Percentiles rank a stretch among this genome's conserved stretches.
Evolutionary conservation across 2,888 invertebrate species (phyloP).

Genomic region (Lucinisca nassula): DNA sequence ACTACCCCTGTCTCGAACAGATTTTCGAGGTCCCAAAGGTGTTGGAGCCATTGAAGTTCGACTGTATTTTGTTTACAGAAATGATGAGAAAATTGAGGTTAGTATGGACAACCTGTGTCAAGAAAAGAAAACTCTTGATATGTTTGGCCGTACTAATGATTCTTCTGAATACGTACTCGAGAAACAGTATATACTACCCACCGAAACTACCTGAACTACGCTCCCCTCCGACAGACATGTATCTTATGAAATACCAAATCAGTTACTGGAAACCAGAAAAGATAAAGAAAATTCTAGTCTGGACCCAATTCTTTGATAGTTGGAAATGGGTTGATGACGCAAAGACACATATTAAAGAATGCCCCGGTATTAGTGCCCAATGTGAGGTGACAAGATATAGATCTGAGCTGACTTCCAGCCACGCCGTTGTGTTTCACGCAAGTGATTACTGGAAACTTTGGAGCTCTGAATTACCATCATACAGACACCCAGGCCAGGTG

Average conservation of each 20-base stretch:
- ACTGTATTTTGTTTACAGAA: no score
- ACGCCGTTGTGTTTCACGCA: conserved; percentile 78
- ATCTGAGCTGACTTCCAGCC: conserved; percentile 58
- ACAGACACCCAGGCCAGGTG: conserved; percentile 69
- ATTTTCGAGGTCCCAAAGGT: no score
- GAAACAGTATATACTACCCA: no score
- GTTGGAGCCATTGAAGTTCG: no score
- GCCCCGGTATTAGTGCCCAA: background rate
- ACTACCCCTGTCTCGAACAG: no score
- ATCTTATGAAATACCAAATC: conserved; percentile 37
- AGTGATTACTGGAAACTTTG: conserved; percentile 68
- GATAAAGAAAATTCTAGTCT: conserved; percentile 42
- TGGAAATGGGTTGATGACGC: conserved; percentile 47
- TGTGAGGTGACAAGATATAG: conserved; percentile 67
- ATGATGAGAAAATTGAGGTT: no score
- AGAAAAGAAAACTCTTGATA: no score
- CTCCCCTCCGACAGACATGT: conserved; percentile 14
- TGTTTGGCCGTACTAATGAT: no score
- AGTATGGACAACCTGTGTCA: no score
- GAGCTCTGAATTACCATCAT: conserved; percentile 61
- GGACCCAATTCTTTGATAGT: conserved; percentile 52
- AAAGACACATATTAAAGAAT: background rate
- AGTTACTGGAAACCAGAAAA: conserved; percentile 40
- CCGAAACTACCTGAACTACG: background rate
- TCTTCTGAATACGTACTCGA: no score